These are phyloP conservation scores for Prionailurus bengalensis DNA, from an alignment of 2,113 vertebrate species.

Conservation along the genomic window DNA sequence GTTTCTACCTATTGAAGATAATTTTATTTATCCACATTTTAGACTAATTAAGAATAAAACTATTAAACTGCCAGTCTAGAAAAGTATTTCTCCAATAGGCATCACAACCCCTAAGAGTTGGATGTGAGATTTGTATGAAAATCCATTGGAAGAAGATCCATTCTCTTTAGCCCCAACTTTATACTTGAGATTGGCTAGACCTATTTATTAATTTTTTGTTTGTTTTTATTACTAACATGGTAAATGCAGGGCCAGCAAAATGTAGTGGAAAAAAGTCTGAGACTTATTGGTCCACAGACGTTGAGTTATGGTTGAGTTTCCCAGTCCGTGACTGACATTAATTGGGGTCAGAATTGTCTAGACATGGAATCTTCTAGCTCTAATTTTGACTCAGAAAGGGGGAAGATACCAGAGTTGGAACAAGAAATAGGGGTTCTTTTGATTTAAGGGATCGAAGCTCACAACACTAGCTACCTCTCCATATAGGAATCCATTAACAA, in stretches of 20 bases:
- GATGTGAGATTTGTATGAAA: neutral
- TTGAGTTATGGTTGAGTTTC: neutral
- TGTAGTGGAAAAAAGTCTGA: neutral
- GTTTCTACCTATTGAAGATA: neutral
- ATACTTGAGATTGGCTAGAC: neutral
- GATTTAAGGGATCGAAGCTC: neutral
- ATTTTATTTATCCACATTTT: neutral
- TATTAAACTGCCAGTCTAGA: neutral
- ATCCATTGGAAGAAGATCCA: neutral
- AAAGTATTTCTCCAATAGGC: neutral
- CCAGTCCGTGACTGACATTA: neutral
- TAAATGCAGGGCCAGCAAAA: neutral
- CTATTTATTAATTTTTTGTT: neutral
- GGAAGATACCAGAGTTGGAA: neutral
- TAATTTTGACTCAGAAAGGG: slow-evolving; percentile 13
- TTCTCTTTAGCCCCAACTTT: neutral
- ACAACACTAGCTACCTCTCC: neutral
- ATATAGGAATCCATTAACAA: neutral
- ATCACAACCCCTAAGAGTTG: neutral
- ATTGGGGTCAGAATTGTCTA: neutral
- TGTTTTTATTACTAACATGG: neutral
- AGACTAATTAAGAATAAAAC: neutral
- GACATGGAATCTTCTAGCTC: neutral
- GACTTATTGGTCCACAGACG: neutral
- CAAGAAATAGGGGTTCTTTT: neutral